Evolutionary conservation across 1,140 invertebrate species (phyloP).

Genomic region (Chironomus striatipennis): DNA sequence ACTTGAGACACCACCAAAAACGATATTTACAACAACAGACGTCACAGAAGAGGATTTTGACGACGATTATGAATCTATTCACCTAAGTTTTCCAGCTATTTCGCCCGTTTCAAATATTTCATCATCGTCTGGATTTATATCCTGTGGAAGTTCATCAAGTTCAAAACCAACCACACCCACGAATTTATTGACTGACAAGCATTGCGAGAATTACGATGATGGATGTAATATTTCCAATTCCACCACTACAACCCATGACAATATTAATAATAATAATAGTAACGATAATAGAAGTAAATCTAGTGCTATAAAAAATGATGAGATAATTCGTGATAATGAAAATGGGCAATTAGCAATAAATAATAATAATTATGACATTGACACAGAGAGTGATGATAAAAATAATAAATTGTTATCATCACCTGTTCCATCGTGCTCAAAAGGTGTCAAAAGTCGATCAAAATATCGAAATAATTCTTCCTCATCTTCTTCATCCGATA

Average conservation of each 20-base stretch:
- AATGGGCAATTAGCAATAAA: background rate
- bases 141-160: background rate
- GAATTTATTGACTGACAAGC: background rate
- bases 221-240: too few relatives aligned
- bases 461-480: background rate
- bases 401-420: background rate
- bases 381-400: background rate
- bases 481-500: background rate
- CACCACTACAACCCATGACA: background rate
- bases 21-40: background rate
- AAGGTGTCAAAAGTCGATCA: background rate
- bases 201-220: background rate
- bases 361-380: background rate
- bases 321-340: background rate
- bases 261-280: background rate
- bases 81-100: background rate
- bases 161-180: constrained; percentile 17
- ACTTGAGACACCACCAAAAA: background rate
- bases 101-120: background rate
- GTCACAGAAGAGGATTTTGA: background rate
- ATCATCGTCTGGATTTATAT: background rate
- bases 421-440: background rate
- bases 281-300: background rate
- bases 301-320: background rate
- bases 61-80: background rate